Evolutionary conservation across 53 echinoderm and acorn worm genomes (phyloP).

Genomic region (Hippasteria phrygiana): DNA sequence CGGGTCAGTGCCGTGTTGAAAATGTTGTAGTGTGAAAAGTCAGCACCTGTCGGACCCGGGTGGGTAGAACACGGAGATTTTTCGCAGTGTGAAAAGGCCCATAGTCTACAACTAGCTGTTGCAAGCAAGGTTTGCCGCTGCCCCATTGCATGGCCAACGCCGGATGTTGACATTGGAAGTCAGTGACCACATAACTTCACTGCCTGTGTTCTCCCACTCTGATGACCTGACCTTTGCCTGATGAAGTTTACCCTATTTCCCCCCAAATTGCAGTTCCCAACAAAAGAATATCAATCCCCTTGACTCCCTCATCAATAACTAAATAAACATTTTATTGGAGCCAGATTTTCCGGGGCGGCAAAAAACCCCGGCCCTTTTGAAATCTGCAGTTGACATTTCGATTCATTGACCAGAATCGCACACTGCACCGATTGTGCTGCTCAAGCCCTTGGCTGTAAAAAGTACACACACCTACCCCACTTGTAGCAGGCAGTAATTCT

Average conservation of each 20-base stretch:
- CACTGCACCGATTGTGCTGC: not conserved
- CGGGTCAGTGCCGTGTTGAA: too few relatives aligned
- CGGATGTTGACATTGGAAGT: not conserved
- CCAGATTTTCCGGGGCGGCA: not conserved
- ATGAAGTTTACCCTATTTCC: not conserved
- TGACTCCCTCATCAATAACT: not conserved
- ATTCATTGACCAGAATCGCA: slow-evolving; percentile 4
- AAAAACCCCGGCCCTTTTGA: not conserved
- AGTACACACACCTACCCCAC: not conserved
- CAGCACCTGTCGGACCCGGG: too few relatives aligned
- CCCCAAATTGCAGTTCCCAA: not conserved
- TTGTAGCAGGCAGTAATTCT: not conserved
- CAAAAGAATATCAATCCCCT: not conserved
- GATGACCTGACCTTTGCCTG: slow-evolving; percentile 22
- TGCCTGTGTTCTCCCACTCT: not conserved
- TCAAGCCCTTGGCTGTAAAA: not conserved
- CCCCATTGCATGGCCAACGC: too few relatives aligned
- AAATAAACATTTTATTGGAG: slow-evolving; percentile 7
- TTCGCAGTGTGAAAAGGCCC: too few relatives aligned
- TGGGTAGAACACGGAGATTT: too few relatives aligned
- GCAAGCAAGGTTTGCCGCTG: too few relatives aligned
- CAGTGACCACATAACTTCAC: not conserved
- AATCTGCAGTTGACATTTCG: not conserved
- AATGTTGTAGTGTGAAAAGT: too few relatives aligned
- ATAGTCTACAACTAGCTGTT: too few relatives aligned